Evolutionary conservation across 1,140 invertebrate genomes (phyloP).

Genomic region (Platyura marginata): DNA sequence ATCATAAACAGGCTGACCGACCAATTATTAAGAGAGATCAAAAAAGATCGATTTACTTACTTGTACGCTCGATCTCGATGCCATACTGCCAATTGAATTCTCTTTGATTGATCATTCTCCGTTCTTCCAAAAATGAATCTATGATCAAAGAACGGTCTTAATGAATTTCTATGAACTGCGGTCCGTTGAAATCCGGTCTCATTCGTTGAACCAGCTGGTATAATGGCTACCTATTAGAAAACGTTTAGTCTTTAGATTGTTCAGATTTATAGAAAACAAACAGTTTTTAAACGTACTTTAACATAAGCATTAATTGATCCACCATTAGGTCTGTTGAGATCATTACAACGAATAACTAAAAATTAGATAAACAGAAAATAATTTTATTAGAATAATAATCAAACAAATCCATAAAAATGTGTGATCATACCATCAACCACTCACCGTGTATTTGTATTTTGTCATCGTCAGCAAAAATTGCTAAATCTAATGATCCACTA

Average conservation of each 20-base stretch:
- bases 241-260: background rate
- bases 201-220: conserved; percentile 4
- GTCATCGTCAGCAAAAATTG: conserved; percentile 12
- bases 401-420: background rate
- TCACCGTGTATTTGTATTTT: conserved; percentile 24
- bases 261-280: background rate
- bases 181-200: conserved; percentile 25
- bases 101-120: conserved; percentile 9
- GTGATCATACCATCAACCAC: conserved; percentile 8
- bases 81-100: conserved; percentile 29
- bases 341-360: conserved; percentile 28
- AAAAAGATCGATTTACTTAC: too few species aligned
- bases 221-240: conserved; percentile 3
- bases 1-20: too few species aligned
- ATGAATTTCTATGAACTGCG: conserved; percentile 28
- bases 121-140: conserved; percentile 23
- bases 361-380: too few species aligned
- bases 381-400: too few species aligned
- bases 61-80: conserved; percentile 29
- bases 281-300: conserved; percentile 16
- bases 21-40: too few species aligned
- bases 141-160: conserved; percentile 28
- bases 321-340: conserved; percentile 22
- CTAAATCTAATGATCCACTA: conserved; percentile 15
- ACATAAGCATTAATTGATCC: conserved; percentile 29